Evolutionary conservation across 2,113 vertebrate species (phyloP), one percentile per base, ranked within the genome.

Genomic region (Brachypodius melanocephalos): DNA sequence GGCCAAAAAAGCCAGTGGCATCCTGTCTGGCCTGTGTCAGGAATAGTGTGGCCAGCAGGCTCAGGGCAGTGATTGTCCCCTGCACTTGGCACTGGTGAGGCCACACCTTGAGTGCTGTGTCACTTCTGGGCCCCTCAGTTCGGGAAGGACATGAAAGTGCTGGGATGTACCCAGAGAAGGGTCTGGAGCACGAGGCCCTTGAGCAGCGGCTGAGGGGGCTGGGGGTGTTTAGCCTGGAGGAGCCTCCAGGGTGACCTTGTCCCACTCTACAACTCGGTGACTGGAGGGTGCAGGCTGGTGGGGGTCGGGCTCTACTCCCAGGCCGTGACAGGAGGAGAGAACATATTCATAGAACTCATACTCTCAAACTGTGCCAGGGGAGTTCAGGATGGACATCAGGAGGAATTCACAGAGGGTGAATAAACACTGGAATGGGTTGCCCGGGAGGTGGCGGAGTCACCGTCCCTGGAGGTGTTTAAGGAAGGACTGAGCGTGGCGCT

Each of bases 291-390:
- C 28, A 34, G 5, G 28, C 59, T 38, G n/a, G 5, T 7, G 24
- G 12, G 28, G 10, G 10, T 29, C 13, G 4, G 28, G 24, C 48
- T 55, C 13, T 51, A 51, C 51, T 81, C 52, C 76, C 32, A 20
- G 43, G 36, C 32, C 31, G 43, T 18, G 38, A 43, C 20, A 58
- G 68, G 36, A 51, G 3, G 7, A 45, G 15, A 17, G 32, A 36
- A 13, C 21, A 19, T 2, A 8, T 2, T 29, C 22, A 2, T 0
- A 16, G n/a, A 29, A 29, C 18, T 52, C 43, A 6, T 6, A 14
- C 65, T 32, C 28, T 61, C 12, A 13, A 51, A 28, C 18, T 20
- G 32, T 28, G 42, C 34, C 42, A 4, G 11, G 31, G 31, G 25
- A 31, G 25, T 14, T 49, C 38, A 14, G 52, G 28, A 5, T 8